Percentiles rank a stretch among this genome's conserved stretches.
Evolutionary conservation across 2,113 vertebrate species (phyloP).

Genomic region (Lagopus muta): DNA sequence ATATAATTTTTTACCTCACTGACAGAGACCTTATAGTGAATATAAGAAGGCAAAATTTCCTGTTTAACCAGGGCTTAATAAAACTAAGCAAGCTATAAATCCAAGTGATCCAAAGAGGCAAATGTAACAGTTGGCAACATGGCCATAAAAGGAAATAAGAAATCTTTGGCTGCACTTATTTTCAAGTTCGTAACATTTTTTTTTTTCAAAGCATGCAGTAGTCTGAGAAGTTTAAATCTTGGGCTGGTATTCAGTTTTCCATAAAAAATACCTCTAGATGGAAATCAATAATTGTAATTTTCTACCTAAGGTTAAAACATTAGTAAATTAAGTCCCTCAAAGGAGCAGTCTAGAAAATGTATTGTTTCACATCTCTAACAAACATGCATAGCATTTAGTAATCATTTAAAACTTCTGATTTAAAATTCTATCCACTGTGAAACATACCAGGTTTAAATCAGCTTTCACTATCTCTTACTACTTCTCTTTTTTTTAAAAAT

Average conservation of each 20-base stretch:
- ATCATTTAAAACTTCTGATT: background rate
- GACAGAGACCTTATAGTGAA: background rate
- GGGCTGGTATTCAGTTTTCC: background rate
- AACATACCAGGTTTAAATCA: background rate
- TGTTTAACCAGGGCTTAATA: background rate
- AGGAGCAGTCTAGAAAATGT: background rate
- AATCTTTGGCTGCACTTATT: background rate
- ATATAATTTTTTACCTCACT: background rate
- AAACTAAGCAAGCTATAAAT: background rate
- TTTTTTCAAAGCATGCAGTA: background rate
- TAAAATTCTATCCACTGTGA: background rate
- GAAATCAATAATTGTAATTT: background rate
- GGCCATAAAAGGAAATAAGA: background rate
- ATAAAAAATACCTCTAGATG: background rate
- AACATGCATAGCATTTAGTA: background rate
- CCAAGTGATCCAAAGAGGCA: background rate
- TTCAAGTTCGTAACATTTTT: background rate
- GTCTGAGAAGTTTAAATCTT: background rate
- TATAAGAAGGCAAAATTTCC: background rate
- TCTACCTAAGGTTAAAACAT: background rate
- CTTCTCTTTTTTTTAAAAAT: background rate
- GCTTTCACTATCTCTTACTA: background rate
- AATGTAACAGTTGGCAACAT: rapidly evolving
- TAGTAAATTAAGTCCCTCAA: background rate
- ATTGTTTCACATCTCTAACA: background rate